These are phyloP conservation scores for Tetragnatha montana DNA, from an alignment of 2,888 invertebrate genomes.

Conservation along the genomic window DNA sequence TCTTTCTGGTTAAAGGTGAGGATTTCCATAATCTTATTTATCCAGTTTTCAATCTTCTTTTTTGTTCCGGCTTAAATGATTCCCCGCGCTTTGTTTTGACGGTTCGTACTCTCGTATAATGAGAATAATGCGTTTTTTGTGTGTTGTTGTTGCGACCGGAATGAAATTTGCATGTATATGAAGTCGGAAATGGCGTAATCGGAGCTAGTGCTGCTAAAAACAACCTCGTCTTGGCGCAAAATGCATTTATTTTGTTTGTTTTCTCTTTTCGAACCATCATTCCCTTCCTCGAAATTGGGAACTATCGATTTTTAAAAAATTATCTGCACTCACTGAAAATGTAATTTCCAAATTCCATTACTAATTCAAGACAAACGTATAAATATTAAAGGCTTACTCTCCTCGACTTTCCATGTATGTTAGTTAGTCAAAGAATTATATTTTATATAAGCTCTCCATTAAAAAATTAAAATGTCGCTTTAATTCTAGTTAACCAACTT, in stretches of 20 bases:
- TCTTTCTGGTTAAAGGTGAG: conserved; percentile 40
- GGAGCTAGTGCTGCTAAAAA: not conserved
- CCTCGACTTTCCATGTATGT: no score
- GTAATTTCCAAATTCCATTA: not conserved
- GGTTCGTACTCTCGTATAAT: conserved; percentile 27
- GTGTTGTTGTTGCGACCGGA: conserved; percentile 5
- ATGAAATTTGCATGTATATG: conserved; percentile 57
- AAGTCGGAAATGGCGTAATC: conserved; percentile 4
- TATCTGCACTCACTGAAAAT: not conserved
- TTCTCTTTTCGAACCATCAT: not conserved
- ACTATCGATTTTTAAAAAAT: not conserved
- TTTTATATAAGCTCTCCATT: no score
- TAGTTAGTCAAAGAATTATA: no score
- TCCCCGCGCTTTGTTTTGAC: conserved; percentile 24
- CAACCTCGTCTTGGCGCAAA: not conserved
- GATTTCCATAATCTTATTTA: conserved; percentile 69
- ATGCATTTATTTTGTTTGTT: not conserved
- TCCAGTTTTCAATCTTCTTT: conserved; percentile 26
- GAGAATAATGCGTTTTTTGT: conserved; percentile 30
- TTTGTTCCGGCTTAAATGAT: conserved; percentile 21
- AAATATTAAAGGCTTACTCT: no score
- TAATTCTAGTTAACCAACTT: no score
- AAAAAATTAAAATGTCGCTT: no score
- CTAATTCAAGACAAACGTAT: no score
- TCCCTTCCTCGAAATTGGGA: not conserved